Conservation (phyloP, 1,140 invertebrate species). For the Drosophila sp. region DNA sequence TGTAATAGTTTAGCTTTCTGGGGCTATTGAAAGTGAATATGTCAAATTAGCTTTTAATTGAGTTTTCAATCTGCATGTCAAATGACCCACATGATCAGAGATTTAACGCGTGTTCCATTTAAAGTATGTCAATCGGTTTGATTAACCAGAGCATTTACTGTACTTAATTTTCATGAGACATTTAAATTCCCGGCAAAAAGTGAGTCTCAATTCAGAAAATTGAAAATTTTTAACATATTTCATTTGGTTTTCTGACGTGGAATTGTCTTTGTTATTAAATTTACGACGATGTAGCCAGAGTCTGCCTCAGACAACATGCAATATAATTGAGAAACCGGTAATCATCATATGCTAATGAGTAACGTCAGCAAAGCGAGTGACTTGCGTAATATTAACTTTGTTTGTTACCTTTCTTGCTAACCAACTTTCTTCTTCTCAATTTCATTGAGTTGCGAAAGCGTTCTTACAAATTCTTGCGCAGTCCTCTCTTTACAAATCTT, state of each 20-base stretch:
- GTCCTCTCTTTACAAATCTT: neutral
- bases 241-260: conserved; percentile 54
- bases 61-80: conserved; percentile 78
- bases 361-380: conserved; percentile 48
- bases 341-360: conserved; percentile 63
- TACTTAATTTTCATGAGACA: conserved; percentile 31
- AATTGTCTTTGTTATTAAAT: conserved; percentile 33
- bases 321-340: neutral
- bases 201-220: neutral
- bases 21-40: conserved; percentile 48
- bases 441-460: neutral
- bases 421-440: neutral
- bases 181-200: conserved; percentile 22
- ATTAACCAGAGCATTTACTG: conserved; percentile 33
- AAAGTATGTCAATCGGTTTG: conserved; percentile 57
- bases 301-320: conserved; percentile 62
- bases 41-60: conserved; percentile 75
- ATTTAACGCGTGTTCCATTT: conserved; percentile 34
- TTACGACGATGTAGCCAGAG: conserved; percentile 24
- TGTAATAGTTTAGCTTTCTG: conserved; percentile 32
- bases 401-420: neutral
- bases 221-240: conserved; percentile 39
- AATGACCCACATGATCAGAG: conserved; percentile 69
- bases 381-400: conserved; percentile 42
- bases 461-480: neutral